Conservation (phyloP, 2,888 invertebrate genomes). For the Caenorhabditis japonica region DNA sequence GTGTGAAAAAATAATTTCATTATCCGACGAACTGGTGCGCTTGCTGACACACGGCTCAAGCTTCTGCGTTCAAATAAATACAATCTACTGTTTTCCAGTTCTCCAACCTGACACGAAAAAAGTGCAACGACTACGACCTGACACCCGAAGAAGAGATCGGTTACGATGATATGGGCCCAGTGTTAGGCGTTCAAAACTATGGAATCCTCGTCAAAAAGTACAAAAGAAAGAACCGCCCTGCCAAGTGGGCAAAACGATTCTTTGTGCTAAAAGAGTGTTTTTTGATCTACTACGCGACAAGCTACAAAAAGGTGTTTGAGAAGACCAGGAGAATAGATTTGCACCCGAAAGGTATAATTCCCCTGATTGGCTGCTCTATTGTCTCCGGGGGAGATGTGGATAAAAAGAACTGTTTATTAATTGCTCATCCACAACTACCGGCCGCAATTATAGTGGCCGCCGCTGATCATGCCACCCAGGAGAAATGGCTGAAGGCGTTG, state of each 20-base stretch:
- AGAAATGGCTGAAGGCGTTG: slow-evolving; percentile 68
- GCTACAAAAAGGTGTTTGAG: slow-evolving; percentile 64
- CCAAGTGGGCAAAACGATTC: slow-evolving; percentile 77
- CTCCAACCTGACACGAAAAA: slow-evolving; percentile 58
- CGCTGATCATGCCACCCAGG: slow-evolving; percentile 63
- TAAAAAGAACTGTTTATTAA: slow-evolving; percentile 68
- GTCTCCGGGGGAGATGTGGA: slow-evolving; percentile 71
- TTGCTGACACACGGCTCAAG: no score
- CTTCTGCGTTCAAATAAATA: no score
- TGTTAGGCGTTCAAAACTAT: slow-evolving; percentile 68
- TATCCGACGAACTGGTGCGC: no score
- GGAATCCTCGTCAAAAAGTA: slow-evolving; percentile 69
- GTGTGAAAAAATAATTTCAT: no score
- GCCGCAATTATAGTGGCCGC: slow-evolving; percentile 69
- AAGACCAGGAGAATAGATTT: slow-evolving; percentile 67
- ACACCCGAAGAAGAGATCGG: slow-evolving; percentile 57
- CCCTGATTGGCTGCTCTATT: slow-evolving; percentile 72
- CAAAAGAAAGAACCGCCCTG: slow-evolving; percentile 68
- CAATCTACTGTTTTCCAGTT: slow-evolving; percentile 42
- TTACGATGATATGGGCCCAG: slow-evolving; percentile 64
- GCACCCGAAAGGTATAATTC: slow-evolving; percentile 72
- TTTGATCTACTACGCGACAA: slow-evolving; percentile 78
- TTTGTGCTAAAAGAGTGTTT: slow-evolving; percentile 80
- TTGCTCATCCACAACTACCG: slow-evolving; percentile 72
- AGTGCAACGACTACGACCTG: slow-evolving; percentile 60